These are phyloP conservation scores for Lycopodina hypogea DNA, from an alignment of 37 sponge, comb jelly and placozoan species.

Conservation along the genomic window DNA sequence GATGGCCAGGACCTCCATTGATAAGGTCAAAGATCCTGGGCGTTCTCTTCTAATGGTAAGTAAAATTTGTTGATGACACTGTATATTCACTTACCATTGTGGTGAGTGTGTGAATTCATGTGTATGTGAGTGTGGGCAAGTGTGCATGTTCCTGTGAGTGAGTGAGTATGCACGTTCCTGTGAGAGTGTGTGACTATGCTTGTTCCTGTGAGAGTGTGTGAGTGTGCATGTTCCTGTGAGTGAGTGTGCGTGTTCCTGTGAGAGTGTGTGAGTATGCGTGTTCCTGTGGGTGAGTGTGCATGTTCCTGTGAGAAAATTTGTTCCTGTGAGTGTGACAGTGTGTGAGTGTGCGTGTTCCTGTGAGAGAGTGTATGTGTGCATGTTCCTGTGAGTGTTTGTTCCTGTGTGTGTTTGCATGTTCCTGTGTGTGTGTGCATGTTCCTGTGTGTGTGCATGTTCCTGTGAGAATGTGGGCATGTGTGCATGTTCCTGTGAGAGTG, in stretches of 20 bases:
- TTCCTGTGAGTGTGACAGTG: too few species aligned
- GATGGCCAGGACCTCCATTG: constrained; percentile 45
- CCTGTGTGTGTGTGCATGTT: background rate
- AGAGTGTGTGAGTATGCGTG: background rate
- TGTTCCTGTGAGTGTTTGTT: background rate
- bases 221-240: too few species aligned
- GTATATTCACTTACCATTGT: background rate
- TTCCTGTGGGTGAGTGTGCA: background rate
- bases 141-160: background rate
- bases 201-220: too few species aligned
- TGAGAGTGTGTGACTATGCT: too few species aligned
- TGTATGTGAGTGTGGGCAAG: background rate
- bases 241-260: background rate
- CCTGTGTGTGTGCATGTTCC: background rate
- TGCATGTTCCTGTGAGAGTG: background rate
- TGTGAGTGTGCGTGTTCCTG: background rate
- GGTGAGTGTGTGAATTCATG: too few species aligned
- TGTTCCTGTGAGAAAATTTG: background rate
- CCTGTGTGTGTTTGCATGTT: too few species aligned
- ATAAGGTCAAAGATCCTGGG: constrained; percentile 30
- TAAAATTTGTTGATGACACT: too few species aligned
- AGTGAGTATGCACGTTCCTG: background rate
- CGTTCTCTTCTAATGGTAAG: constrained; percentile 22
- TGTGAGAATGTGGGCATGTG: background rate
- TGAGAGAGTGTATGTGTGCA: background rate